A percentile compares a stretch with the other conserved stretches of the same genome.
phyloP scores from a whole-genome alignment of 2,113 vertebrate species.

The Pseudolaguvia tuberculata region DNA sequence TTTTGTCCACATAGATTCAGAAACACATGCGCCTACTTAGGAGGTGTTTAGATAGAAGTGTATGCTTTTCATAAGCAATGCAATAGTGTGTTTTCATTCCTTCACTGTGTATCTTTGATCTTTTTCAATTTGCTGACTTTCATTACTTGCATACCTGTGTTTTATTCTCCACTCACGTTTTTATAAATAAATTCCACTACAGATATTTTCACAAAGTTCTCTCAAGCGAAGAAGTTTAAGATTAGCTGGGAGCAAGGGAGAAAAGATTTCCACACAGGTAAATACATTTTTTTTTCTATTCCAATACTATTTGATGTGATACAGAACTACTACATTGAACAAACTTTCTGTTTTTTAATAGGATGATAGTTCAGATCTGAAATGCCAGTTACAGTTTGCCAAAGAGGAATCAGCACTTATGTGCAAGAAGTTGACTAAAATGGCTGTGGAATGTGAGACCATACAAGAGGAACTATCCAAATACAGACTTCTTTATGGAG shows the following conservation, averaged over 20 bases:
- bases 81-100: neutral
- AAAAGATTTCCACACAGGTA: constrained; percentile 81
- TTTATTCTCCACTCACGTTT: neutral
- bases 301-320: neutral
- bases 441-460: constrained; percentile 84
- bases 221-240: constrained; percentile 81
- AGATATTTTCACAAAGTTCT: constrained; percentile 72
- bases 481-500: constrained; percentile 82
- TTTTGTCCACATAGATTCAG: neutral
- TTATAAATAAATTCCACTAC: constrained; percentile 1
- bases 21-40: neutral
- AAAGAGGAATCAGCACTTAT: constrained; percentile 94
- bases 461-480: constrained; percentile 87
- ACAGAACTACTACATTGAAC: neutral
- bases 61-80: neutral
- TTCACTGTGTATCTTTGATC: neutral
- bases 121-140: neutral
- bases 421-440: constrained; percentile 96
- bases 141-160: neutral
- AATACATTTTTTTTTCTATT: constrained; percentile 47
- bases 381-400: constrained; percentile 94
- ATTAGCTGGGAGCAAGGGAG: constrained; percentile 73
- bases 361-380: constrained; percentile 91
- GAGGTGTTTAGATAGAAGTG: neutral
- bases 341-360: constrained; percentile 48